Base-by-base conservation (phyloP, 2,888 invertebrate species). In the Phyllotreta striolata region DNA sequence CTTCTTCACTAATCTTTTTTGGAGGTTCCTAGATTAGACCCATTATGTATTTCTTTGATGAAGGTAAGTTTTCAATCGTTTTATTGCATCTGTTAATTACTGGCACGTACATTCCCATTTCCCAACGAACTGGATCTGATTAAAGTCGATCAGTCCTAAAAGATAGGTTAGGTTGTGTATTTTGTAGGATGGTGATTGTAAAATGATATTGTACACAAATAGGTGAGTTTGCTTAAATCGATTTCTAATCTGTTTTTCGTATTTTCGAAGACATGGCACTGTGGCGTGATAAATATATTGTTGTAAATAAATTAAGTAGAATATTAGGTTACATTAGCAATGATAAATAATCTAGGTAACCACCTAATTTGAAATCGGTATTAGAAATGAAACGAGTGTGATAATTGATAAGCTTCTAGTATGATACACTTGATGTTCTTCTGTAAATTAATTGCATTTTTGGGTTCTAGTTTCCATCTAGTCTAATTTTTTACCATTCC, bases 41-140 rank as follows among this genome's bases (percentile, higher is more conserved):
- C 78, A 80, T 73, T 76, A 80, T 80, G 80, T 69, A 72, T 78
- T 76, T 72, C 76, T 70, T 74, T 68, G 71, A 73, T 73, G 67
- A 76, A 80, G 80, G 80, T 80, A 78, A 76, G 59, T 58, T 46
- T 39, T 12, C n/a, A 12, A 44, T 24, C 3, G 10, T 51, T 37
- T 43, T n/a, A 24, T 12, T 8, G 6, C 8, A 10, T 7, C 10
- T 37, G 38, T 35, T 12, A 24, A 7, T 35, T 34, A 8, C 12
- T 10, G 43, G 34, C 8, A 56, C n/a, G 4, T 14, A 46, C n/a
- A 46, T 38, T 10, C 12, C 14, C 14, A 49, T 8, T 49, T 49
- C 10, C 6, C n/a, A 35, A 47, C 14, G 10, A 7, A 6, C 12
- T 34, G 24, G 34, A 47, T 47, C 12, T 2, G 3, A 12, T 47